Base-by-base conservation (phyloP, 1,140 invertebrate genomes). In the Drosophila kikkawai region DNA sequence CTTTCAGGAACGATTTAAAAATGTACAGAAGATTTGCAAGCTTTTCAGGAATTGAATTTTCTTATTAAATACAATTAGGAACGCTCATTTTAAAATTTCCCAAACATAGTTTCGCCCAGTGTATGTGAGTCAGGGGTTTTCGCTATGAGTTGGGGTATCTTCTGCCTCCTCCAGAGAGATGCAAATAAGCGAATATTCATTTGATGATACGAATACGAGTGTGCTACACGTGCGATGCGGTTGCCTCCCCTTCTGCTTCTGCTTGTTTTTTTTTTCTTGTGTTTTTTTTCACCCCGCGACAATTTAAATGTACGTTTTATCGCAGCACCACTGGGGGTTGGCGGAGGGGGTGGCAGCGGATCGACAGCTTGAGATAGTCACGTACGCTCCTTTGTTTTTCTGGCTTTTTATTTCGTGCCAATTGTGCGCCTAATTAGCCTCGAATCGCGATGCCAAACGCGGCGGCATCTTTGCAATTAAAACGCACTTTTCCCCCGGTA, bases 171-270 rank as follows among this genome's bases (percentile, higher is more conserved):
- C 47, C 41, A 59, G 75, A 51, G 80, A 80, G 75, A 88, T 88
- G 85, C 85, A 88, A 88, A 88, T 88, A 88, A 88, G 85, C 85
- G 85, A 90, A 88, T 88, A 88, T 88, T 88, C 85, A 88, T 88
- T 90, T 88, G 85, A 90, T 88, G 85, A 90, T 88, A 82, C 79
- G 75, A 76, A 66, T 84, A 59, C 71, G 61, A 68, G 58, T 70
- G 50, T 48, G 61, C 41, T 68, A 68, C 84, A 87, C 84, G 83
- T 87, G 83, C 84, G 66, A 67, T 79, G 70, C 57, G 75, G 75
- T 79, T 75, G 73, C 42, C 17, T 37, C 15, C 50, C 26, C 34
- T 37, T 42, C 59, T 1, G 15, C 26, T 26, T 17, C 26, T 26
- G 26, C 26, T 17, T 36, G 3, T 39, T 32, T 13, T 26, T 17